Evolutionary conservation across 2,888 invertebrate species (phyloP).

Genomic region (Callyntrura guangdongensis): DNA sequence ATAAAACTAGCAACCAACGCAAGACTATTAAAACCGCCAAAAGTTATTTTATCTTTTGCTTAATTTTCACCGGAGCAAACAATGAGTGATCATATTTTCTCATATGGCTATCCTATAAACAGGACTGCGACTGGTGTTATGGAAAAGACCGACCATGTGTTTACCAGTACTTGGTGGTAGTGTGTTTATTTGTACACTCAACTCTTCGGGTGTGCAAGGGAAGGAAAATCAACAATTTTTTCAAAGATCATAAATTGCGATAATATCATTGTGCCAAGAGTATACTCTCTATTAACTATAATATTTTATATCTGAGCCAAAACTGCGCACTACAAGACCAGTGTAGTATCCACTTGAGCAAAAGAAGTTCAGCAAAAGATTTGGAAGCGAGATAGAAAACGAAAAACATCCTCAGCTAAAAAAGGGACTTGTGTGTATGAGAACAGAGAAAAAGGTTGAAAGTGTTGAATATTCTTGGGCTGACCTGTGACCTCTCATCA

Average conservation of each 20-base stretch:
- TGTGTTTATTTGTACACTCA: slow-evolving; percentile 13
- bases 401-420: slow-evolving; percentile 46
- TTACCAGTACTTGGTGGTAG: no score
- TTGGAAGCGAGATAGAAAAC: slow-evolving; percentile 45
- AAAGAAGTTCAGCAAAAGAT: slow-evolving; percentile 3
- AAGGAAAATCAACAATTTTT: not conserved
- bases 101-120: no score
- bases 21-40: no score
- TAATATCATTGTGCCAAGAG: not conserved
- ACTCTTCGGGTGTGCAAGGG: not conserved
- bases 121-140: no score
- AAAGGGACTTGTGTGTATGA: not conserved
- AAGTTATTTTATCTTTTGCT: no score
- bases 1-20: no score
- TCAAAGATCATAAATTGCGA: not conserved
- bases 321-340: not conserved
- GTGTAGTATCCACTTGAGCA: not conserved
- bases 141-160: no score
- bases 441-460: slow-evolving; percentile 63
- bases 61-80: no score
- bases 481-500: slow-evolving; percentile 83
- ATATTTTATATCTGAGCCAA: not conserved
- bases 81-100: no score
- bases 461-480: slow-evolving; percentile 83
- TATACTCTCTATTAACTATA: not conserved